phyloP scores from a whole-genome alignment of 2,797 vertebrate genomes.

The Hapalemur alaotrensis region DNA sequence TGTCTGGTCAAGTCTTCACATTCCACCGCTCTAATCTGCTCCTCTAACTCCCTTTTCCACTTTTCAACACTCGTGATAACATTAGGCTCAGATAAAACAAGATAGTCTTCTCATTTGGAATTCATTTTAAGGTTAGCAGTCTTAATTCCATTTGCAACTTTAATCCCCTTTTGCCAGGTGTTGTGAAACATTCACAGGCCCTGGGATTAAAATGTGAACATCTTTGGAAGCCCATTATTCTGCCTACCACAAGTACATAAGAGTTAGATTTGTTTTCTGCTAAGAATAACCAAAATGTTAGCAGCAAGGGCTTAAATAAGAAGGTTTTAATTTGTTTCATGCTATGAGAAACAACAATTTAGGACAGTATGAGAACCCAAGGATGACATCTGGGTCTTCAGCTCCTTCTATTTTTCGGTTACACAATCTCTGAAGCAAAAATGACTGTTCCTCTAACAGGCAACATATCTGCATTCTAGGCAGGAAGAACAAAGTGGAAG shows the following conservation, averaged over 20 bases:
- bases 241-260: not conserved
- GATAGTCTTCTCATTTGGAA: not conserved
- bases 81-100: not conserved
- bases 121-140: not conserved
- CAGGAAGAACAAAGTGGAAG: not conserved
- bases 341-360: not conserved
- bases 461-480: not conserved
- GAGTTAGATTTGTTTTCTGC: not conserved
- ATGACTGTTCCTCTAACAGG: not conserved
- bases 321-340: not conserved
- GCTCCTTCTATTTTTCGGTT: not conserved
- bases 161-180: not conserved
- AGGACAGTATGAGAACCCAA: not conserved
- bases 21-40: not conserved
- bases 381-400: not conserved
- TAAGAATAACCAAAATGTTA: not conserved
- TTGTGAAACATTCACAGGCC: not conserved
- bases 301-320: not conserved
- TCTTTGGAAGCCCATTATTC: not conserved
- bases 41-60: not conserved
- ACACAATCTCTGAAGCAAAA: not conserved
- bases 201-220: not conserved
- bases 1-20: not conserved
- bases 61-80: not conserved
- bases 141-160: not conserved